Conservation (phyloP, 2,797 vertebrate species). For the Hypotaenidia okinawae region DNA sequence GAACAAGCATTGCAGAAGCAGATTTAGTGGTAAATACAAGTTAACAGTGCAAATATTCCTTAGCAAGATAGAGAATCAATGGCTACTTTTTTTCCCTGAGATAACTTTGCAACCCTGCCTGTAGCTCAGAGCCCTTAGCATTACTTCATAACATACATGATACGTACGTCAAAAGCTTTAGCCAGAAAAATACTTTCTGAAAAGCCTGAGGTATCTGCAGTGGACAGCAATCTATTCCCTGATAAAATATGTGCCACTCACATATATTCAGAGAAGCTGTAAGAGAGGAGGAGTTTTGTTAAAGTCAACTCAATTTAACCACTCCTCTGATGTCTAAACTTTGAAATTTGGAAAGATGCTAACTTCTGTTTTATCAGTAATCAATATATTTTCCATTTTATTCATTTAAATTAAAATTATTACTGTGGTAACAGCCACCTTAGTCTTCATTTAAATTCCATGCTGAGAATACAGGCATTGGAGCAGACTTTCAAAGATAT, state of each 20-base stretch:
- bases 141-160: not conserved
- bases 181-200: not conserved
- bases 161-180: not conserved
- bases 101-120: not conserved
- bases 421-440: not conserved
- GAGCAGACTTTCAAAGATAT: not conserved
- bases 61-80: not conserved
- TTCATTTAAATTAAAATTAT: not conserved
- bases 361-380: not conserved
- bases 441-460: not conserved
- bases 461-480: not conserved
- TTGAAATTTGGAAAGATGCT: not conserved
- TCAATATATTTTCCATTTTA: not conserved
- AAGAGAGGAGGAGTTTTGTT: not conserved
- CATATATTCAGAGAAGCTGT: not conserved
- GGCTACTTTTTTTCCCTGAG: not conserved
- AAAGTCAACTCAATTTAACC: not conserved
- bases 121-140: not conserved
- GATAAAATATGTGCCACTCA: not conserved
- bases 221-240: not conserved
- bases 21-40: constrained; percentile 41
- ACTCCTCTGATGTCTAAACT: not conserved
- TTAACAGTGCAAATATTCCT: not conserved
- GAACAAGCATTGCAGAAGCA: constrained; percentile 6
- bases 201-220: not conserved